Base-by-base conservation (phyloP, 2,888 invertebrate genomes). In the Peribatodes rhomboidaria region DNA sequence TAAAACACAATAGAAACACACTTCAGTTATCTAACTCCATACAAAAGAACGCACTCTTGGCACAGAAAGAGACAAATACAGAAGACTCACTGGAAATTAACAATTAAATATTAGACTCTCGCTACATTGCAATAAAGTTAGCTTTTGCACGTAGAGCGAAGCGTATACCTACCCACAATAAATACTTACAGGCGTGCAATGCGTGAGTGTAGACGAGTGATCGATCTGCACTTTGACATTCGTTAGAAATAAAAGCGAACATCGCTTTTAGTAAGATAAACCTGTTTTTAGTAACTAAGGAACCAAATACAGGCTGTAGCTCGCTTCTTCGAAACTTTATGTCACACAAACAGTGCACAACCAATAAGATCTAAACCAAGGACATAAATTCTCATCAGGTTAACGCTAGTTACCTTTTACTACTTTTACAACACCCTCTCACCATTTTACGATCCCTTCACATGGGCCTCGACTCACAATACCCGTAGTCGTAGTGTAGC, bases 1-100 rank as follows among this genome's bases (percentile, higher is more conserved):
- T 46, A 46, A 50, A 56, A 31, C 44, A 44, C 49, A 52, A 39
- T 55, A 64, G 8, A 18, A n/a, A 44, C 44, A 53, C 11, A 42
- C 16, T 35, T 11, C 60, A 60, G 60, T 56, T 57, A 37, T 44
- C 13, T 11, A 35, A n/a, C 46, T 46, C 35, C 14, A 1, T 22
- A 39, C 39, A 39, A 18, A 18, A 18, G 18, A 41, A 41, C 3
- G 8, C 16, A 13, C n/a, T 14, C 4, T 41, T 41, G 14, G 16
- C 35, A 35, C 35, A 11, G 35, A 35, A 11, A 1, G 9, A 35
- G 9, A 35, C 1, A 35, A 35, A 35, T 9, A 11, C 35, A 27
- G 27, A n/a, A n/a, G 27, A 27, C 27, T 27, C 6, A 27, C 27
- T 27, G 3, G 3, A 6, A 27, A 6, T 4, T 27, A 6, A 2